Evolutionary conservation across 2,888 invertebrate genomes (phyloP), one percentile per base, ranked within the genome.

Genomic region (Leptarthrus brevirostris): DNA sequence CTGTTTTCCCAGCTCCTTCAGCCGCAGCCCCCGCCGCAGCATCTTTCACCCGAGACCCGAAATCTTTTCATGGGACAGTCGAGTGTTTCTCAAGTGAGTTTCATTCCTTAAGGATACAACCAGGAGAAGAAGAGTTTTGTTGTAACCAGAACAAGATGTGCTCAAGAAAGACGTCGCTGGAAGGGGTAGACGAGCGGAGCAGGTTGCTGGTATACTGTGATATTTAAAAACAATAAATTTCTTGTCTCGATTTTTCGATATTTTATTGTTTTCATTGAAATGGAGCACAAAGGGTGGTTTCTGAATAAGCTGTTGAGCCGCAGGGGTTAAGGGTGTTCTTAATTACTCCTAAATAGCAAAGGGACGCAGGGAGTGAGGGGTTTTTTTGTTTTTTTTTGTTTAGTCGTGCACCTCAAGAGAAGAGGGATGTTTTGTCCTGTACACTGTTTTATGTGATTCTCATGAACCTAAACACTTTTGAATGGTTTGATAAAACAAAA

Each of bases 171-270:
- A 30, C 30, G 8, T 3, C 4, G 30, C 30, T 30, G 30, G 8
- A 30, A 30, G 30, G 4, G 30, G 30, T n/a, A 8, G 30, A 8
- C 30, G 30, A 30, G n/a, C n/a, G n/a, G n/a, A 30, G 30, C 8
- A 30, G 30, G 30, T 30, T 4, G 5, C 12, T 1, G 40, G 40
- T 40, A 1, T 16, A 49, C 24, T 30, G 53, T 20, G 47, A 72
- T 72, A 72, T 72, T 72, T 72, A 58, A 72, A 72, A 72, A 72
- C 58, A 72, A 72, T 72, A 72, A 72, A 72, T 49, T 72, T 72
- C 44, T 44, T 72, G 49, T 72, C 56, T 58, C 56, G 14, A 72
- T 72, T 72, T 72, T 72, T 72, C 49, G 49, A 72, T 72, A 72
- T 72, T 58, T 72, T 58, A 58, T 72, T 72, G 72, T 72, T 26